These are phyloP conservation scores for Steinernema khuongi DNA, from an alignment of 1,140 invertebrate genomes.

Conservation along the genomic window DNA sequence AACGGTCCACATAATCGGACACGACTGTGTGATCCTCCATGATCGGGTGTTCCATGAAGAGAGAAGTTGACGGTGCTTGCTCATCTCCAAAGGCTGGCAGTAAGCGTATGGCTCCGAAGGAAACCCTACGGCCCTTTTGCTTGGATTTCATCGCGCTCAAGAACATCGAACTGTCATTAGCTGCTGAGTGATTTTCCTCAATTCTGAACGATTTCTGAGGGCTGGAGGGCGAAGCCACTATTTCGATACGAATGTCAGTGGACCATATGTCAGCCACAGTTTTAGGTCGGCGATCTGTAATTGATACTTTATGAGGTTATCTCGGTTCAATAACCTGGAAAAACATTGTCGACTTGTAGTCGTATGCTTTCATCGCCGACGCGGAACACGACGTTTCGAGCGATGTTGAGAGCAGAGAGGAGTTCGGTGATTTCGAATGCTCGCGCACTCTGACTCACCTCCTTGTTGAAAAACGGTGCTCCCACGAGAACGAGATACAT, in stretches of 20 bases:
- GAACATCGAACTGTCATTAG: neutral
- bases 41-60: neutral
- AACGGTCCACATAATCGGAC: neutral
- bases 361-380: neutral
- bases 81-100: neutral
- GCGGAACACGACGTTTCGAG: neutral
- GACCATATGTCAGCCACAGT: neutral
- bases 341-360: neutral
- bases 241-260: neutral
- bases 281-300: neutral
- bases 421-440: neutral
- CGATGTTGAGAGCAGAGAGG: neutral
- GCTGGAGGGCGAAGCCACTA: neutral
- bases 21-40: neutral
- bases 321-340: neutral
- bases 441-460: neutral
- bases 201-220: neutral
- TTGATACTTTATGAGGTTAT: too few relatives aligned
- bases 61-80: neutral
- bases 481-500: neutral
- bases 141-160: constrained; percentile 5
- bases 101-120: constrained; percentile 4
- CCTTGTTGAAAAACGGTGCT: neutral
- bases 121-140: neutral
- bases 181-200: neutral